A percentile compares a stretch with the other conserved stretches of the same genome.
Evolutionary conservation across 1,140 invertebrate species (phyloP).

Genomic region (Ditylenchus dipsaci): DNA sequence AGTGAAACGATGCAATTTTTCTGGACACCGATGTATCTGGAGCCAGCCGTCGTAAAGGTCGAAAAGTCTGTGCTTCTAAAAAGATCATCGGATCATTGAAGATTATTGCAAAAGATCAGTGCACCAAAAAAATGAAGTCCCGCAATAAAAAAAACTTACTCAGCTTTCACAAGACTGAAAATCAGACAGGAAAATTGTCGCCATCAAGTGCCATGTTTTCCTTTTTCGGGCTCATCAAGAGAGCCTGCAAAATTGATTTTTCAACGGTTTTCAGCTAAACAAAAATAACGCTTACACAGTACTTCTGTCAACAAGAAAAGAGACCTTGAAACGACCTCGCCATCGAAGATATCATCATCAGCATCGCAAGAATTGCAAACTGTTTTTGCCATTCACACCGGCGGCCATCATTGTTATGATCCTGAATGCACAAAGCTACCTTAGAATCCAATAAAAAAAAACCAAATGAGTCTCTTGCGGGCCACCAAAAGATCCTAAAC

Average conservation of each 20-base stretch:
- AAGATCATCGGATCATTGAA: too few relatives aligned
- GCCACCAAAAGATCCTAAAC: constrained; percentile 39
- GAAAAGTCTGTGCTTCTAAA: too few relatives aligned
- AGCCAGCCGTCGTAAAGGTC: constrained; percentile 64
- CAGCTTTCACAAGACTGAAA: too few relatives aligned
- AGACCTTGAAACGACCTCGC: constrained; percentile 82
- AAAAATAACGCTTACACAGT: too few relatives aligned
- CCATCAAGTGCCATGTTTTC: too few relatives aligned
- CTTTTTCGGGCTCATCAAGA: too few relatives aligned
- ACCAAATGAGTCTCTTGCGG: constrained; percentile 77
- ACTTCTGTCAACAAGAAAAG: neutral
- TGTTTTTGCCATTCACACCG: constrained; percentile 79
- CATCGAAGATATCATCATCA: constrained; percentile 96
- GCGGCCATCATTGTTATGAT: constrained; percentile 97
- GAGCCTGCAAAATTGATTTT: too few relatives aligned
- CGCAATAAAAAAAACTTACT: too few relatives aligned
- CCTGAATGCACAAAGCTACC: neutral
- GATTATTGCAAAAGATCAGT: too few relatives aligned
- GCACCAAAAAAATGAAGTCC: too few relatives aligned
- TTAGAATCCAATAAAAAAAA: neutral
- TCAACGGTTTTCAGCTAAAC: too few relatives aligned
- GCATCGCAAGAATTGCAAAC: constrained; percentile 83
- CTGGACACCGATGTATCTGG: constrained; percentile 22
- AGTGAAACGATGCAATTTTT: constrained; percentile 43
- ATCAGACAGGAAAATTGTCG: too few relatives aligned